Evolutionary conservation across 2,797 vertebrate genomes (phyloP), one percentile per base, ranked within the genome.

Genomic region (Muraenolepis orangiensis): DNA sequence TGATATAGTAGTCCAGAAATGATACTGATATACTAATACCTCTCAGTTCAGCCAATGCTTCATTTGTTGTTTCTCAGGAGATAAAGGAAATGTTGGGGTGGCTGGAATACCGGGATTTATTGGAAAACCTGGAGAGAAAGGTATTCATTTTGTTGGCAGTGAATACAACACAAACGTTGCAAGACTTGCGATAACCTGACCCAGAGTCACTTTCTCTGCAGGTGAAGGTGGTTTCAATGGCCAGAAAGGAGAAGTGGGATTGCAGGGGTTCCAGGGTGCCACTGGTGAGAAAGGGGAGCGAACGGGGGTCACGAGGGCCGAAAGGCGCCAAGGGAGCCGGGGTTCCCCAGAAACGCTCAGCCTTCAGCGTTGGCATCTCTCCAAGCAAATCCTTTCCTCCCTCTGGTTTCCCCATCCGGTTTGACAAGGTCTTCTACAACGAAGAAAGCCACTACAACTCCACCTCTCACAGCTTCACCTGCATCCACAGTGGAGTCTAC

Each of bases 341-440:
- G 0, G 2, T 83, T 2, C 84, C 78, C 11, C 77, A 80, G 7
- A 88, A 85, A 0, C 93, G 89, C 16, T 96, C 97, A 0, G 97
- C 96, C 0, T 99, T 99, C 87, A 99, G 97, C 0, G 96, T 95
- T 0, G 95, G 96, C 13, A 91, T 99, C 42, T 95, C 95, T 30
- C 94, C 94, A 2, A 93, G 89, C 82, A 96, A 95, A 81, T 96
- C 98, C 28, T 99, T 98, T 85, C 97, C 97, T 10, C 92, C 95
- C 0, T 95, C 96, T 1, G 95, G 96, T 28, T 87, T 89, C 69
- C 97, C 98, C 0, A 92, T 99, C 68, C 91, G 93, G 68, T 99
- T 99, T 0, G 96, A 98, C 90, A 96, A 95, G 89, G 84, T 98
- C 74, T 91, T 98, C 81, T 97, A 96, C 92, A 95, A 99, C 0